Percentiles rank a stretch among this genome's conserved stretches.
phyloP scores from a whole-genome alignment of 2,888 invertebrate genomes.

The Artemia sinica region DNA sequence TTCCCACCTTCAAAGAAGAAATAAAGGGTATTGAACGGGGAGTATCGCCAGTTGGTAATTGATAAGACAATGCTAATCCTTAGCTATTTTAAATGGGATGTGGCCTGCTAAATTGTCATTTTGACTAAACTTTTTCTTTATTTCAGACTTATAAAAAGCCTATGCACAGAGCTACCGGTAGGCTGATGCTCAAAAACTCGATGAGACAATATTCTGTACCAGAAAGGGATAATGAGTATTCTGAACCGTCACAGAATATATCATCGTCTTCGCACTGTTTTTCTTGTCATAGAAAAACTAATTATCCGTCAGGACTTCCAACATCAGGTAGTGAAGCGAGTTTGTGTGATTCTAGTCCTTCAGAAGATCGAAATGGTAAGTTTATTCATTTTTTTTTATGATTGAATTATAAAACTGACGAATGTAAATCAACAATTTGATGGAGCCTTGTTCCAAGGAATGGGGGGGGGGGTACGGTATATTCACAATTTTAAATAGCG shows the following conservation, averaged over 20 bases:
- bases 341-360: neutral
- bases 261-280: neutral
- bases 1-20: too few species aligned
- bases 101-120: too few species aligned
- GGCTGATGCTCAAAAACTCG: neutral
- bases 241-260: neutral
- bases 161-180: neutral
- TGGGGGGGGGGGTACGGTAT: too few species aligned
- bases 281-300: neutral
- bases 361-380: slow-evolving; percentile 4
- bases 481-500: too few species aligned
- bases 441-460: too few species aligned
- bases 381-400: neutral
- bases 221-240: neutral
- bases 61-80: too few species aligned
- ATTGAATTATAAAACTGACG: too few species aligned
- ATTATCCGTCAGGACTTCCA: neutral
- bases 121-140: neutral
- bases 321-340: slow-evolving; percentile 2
- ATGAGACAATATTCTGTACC: neutral
- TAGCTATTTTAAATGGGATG: too few species aligned
- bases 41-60: too few species aligned
- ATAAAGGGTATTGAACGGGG: too few species aligned
- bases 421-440: too few species aligned
- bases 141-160: neutral